A percentile compares a stretch with the other conserved stretches of the same genome.
phyloP scores from a whole-genome alignment of 1,140 invertebrate genomes.

The Monochamus saltuarius region DNA sequence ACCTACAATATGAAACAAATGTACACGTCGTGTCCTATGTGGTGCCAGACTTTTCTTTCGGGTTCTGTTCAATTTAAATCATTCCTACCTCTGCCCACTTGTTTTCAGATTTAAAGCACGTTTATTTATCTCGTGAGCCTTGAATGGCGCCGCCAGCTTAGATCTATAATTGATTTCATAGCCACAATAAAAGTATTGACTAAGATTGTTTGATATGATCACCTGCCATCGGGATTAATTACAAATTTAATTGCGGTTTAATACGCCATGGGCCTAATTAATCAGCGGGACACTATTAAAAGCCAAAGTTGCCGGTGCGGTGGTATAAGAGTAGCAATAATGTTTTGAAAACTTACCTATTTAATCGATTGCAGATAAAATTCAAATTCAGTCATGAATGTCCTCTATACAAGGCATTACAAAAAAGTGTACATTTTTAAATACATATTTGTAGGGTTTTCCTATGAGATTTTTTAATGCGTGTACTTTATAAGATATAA shows the following conservation, averaged over 20 bases:
- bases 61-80: conserved; percentile 2
- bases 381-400: too few species aligned
- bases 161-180: conserved; percentile 14
- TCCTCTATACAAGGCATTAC: too few species aligned
- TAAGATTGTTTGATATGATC: conserved; percentile 11
- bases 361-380: too few species aligned
- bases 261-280: too few species aligned
- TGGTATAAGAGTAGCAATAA: too few species aligned
- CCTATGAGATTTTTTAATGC: too few species aligned
- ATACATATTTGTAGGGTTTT: too few species aligned
- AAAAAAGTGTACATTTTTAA: too few species aligned
- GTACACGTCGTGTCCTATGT: neutral
- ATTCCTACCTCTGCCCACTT: conserved; percentile 16
- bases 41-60: neutral
- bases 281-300: too few species aligned
- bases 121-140: conserved; percentile 20
- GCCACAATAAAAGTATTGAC: conserved; percentile 12
- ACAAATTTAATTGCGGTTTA: conserved; percentile 3
- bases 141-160: conserved; percentile 22
- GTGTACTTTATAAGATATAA: too few species aligned
- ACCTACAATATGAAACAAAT: neutral
- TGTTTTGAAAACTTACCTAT: too few species aligned
- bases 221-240: conserved; percentile 21
- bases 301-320: too few species aligned
- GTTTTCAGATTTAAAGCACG: conserved; percentile 11